Evolutionary conservation across 2,888 invertebrate species (phyloP).

Genomic region (Thelaira solivaga): DNA sequence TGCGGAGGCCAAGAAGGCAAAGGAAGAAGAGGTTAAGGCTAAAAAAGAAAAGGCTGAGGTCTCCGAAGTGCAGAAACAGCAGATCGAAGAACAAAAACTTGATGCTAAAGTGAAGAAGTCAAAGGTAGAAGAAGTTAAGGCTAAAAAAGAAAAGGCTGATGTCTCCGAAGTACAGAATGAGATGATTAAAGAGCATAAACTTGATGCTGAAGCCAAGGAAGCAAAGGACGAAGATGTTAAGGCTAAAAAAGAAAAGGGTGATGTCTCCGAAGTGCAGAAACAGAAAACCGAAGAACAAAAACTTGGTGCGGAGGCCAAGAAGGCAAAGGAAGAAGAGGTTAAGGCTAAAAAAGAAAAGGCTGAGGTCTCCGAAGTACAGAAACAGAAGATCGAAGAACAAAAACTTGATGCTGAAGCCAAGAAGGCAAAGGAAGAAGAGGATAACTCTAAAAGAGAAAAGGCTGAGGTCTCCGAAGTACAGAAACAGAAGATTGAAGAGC

Average conservation of each 20-base stretch:
- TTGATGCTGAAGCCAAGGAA: constrained; percentile 38
- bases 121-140: neutral
- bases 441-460: neutral
- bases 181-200: constrained; percentile 26
- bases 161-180: constrained; percentile 14
- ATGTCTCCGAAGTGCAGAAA: constrained; percentile 4
- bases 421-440: constrained; percentile 23
- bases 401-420: no score
- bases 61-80: constrained; percentile 22
- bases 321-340: constrained; percentile 13
- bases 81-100: constrained; percentile 27
- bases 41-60: constrained; percentile 39
- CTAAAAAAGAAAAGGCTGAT: constrained; percentile 16
- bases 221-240: neutral
- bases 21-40: constrained; percentile 3
- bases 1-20: neutral
- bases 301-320: neutral
- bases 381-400: no score
- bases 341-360: constrained; percentile 18
- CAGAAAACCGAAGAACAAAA: constrained; percentile 29
- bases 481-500: constrained; percentile 21
- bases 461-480: constrained; percentile 24
- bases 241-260: neutral
- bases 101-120: neutral
- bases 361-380: constrained; percentile 10